Conservation (phyloP, 2,113 vertebrate genomes). For the Thryonomys swinderianus region DNA sequence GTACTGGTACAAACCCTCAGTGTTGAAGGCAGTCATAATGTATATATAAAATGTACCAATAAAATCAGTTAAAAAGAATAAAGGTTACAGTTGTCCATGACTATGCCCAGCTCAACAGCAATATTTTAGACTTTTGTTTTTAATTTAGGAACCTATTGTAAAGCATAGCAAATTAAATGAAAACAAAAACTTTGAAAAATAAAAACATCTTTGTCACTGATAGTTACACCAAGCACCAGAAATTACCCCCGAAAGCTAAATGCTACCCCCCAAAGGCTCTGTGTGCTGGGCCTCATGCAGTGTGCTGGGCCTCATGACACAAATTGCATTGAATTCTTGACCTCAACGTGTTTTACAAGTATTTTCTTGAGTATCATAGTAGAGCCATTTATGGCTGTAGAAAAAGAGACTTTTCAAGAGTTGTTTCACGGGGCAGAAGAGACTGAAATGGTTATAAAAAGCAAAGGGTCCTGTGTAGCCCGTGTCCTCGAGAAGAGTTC, state of each 20-base stretch:
- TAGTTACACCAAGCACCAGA: not conserved
- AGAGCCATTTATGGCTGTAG: constrained; percentile 39
- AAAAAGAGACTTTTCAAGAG: constrained; percentile 69
- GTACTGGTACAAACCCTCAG: too few species aligned
- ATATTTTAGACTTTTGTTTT: not conserved
- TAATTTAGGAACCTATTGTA: not conserved
- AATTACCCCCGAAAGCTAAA: too few species aligned
- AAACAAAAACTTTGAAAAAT: not conserved
- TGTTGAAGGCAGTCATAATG: too few species aligned
- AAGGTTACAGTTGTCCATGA: not conserved
- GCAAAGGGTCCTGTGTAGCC: not conserved
- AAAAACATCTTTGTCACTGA: constrained; percentile 26
- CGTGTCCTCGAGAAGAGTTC: not conserved
- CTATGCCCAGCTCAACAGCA: not conserved
- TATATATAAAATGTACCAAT: too few species aligned
- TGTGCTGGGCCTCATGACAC: constrained; percentile 58
- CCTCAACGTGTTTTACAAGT: constrained; percentile 62
- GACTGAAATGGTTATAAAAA: constrained; percentile 40
- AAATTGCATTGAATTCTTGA: constrained; percentile 63
- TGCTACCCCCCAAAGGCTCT: not conserved
- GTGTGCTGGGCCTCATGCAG: too few species aligned
- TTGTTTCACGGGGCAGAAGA: constrained; percentile 37
- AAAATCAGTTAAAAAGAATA: too few species aligned
- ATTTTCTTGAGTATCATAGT: constrained; percentile 69
- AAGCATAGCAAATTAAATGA: not conserved